Base-by-base conservation (phyloP, 2,888 invertebrate genomes). In the Macroteleia sp. region DNA sequence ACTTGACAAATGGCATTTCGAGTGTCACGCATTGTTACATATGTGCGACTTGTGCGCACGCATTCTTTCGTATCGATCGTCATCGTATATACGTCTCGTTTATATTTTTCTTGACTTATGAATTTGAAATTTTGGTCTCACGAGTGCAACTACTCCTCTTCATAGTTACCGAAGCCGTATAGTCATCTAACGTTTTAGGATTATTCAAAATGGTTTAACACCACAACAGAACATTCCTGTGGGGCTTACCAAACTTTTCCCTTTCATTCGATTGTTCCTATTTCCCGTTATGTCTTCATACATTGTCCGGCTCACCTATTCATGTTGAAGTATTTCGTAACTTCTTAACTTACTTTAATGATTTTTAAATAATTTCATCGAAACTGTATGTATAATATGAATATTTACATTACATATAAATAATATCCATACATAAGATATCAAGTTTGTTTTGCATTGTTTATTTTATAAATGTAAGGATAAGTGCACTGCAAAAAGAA, bases 41-140 rank as follows among this genome's bases (percentile, higher is more conserved):
- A 41, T 48, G 46, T 32, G 41, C 10, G n/a, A 34, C 44, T 64
- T 34, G 57, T 66, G 57, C 66, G 64, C 64, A 59, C 42, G 64
- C 64, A 74, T 52, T 66, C 36, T 66, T 57, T 17, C 62, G 28
- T 42, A 74, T 74, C 59, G 73, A 74, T 74, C 57, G 42, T 34
- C 42, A 56, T 66, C 46, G 64, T 56, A 57, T 28, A 57, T 48
- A 59, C 41, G 12, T 9, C 12, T 19, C 30, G 41, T 14, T 57
- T 8, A 57, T 28, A 48, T 39, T 56, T 67, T 50, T 56, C 25
- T 54, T 25, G 5, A 10, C 25, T 56, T 16, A 54, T 71, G 54
- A 39, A 61, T 54, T 28, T 2, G 20, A 30, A 16, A 3, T 19
- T 50, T 62, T 28, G 8, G 10, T 9, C 0, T 3, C 42, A 34